Evolutionary conservation across 2,888 invertebrate genomes (phyloP).

Genomic region (Gastracanthus pulcherrimus): DNA sequence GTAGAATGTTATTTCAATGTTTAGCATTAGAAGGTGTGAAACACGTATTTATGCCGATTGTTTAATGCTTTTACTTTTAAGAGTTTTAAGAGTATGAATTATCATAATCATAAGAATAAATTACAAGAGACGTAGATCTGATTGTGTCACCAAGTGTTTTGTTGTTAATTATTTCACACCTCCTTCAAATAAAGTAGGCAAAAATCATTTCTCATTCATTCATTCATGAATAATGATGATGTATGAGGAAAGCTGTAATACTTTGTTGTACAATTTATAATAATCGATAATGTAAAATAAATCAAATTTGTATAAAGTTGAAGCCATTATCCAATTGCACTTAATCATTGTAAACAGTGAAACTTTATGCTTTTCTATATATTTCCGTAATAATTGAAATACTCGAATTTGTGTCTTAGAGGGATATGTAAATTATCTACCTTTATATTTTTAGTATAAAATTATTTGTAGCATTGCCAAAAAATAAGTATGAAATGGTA

Average conservation of each 20-base stretch:
- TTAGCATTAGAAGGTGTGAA: background rate
- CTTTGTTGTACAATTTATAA: no score
- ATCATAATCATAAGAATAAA: no score
- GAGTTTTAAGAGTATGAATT: no score
- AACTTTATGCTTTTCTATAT: background rate
- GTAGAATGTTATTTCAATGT: background rate
- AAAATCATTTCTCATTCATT: background rate
- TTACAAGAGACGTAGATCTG: no score
- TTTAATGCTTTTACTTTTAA: background rate
- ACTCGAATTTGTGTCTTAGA: background rate
- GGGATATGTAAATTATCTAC: background rate
- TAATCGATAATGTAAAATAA: background rate
- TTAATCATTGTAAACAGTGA: background rate
- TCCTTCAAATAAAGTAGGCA: background rate
- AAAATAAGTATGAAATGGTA: constrained; percentile 13
- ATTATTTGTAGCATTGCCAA: background rate
- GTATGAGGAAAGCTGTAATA: background rate
- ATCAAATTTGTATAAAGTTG: background rate
- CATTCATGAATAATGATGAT: background rate
- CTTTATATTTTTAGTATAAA: constrained; percentile 38
- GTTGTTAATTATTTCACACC: background rate
- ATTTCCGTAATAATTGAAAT: background rate
- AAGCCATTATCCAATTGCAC: background rate
- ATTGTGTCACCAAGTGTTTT: background rate
- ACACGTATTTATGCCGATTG: background rate